Evolutionary conservation across 2,797 vertebrate genomes (phyloP).

Genomic region (Sebastiscus albofasciatus): DNA sequence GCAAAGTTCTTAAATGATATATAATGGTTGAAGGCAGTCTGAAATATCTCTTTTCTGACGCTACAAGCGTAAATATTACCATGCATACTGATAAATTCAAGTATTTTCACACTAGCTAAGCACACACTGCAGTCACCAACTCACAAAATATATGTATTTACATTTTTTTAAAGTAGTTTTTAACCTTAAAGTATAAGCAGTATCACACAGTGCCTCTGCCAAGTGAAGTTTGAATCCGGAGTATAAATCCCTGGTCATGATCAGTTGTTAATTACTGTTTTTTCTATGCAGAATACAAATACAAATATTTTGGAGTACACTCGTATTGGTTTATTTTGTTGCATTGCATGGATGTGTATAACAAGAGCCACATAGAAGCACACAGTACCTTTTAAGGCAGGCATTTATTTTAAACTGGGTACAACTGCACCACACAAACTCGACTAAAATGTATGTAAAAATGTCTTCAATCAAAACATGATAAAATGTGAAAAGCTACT

Average conservation of each 20-base stretch:
- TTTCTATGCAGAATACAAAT: constrained; percentile 65
- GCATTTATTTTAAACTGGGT: constrained; percentile 87
- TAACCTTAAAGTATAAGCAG: background rate
- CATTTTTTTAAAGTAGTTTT: background rate
- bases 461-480: constrained; percentile 79
- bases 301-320: constrained; percentile 71
- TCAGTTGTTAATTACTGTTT: background rate
- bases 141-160: background rate
- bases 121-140: background rate
- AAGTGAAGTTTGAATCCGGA: background rate
- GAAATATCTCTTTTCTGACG: background rate
- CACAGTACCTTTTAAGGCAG: constrained; percentile 80
- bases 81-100: background rate
- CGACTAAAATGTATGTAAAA: constrained; percentile 80
- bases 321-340: constrained; percentile 29
- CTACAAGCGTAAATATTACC: background rate
- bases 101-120: background rate
- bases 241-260: background rate
- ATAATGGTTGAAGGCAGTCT: background rate
- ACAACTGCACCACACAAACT: constrained; percentile 85
- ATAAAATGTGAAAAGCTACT: constrained; percentile 80
- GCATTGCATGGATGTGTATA: background rate
- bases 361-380: constrained; percentile 38
- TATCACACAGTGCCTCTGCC: constrained; percentile 70
- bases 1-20: background rate